Conservation (phyloP, 2,888 invertebrate species). For the Platypus cylindrus region DNA sequence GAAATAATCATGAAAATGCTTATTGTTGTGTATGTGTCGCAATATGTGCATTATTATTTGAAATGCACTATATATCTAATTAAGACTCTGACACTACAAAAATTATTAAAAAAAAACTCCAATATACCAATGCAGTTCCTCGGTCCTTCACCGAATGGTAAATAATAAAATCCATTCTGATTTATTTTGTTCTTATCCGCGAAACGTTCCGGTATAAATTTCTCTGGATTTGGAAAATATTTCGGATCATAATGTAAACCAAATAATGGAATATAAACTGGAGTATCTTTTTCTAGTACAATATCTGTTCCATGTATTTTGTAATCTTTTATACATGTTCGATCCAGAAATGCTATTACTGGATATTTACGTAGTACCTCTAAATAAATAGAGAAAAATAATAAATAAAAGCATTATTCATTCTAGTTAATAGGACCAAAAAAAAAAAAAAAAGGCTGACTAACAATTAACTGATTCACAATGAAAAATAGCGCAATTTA, state of each 20-base stretch:
- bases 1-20: too few species aligned
- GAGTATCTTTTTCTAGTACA: conserved; percentile 27
- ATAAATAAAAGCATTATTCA: too few species aligned
- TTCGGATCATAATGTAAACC: conserved; percentile 23
- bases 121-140: conserved; percentile 23
- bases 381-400: conserved; percentile 17
- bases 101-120: too few species aligned
- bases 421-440: too few species aligned
- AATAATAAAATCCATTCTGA: conserved; percentile 18
- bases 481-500: too few species aligned
- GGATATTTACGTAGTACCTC: conserved; percentile 35
- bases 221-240: conserved; percentile 22
- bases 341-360: conserved; percentile 25
- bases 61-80: too few species aligned
- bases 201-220: conserved; percentile 23
- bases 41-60: too few species aligned
- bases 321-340: conserved; percentile 24
- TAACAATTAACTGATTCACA: too few species aligned
- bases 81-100: too few species aligned
- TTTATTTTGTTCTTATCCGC: conserved; percentile 17
- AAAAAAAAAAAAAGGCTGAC: too few species aligned
- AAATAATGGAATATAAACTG: conserved; percentile 24
- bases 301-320: conserved; percentile 22
- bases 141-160: conserved; percentile 24
- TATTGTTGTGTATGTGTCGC: too few species aligned